Evolutionary conservation across 1,140 invertebrate species (phyloP), one percentile per base, ranked within the genome.

Genomic region (Chionoecetes opilio): DNA sequence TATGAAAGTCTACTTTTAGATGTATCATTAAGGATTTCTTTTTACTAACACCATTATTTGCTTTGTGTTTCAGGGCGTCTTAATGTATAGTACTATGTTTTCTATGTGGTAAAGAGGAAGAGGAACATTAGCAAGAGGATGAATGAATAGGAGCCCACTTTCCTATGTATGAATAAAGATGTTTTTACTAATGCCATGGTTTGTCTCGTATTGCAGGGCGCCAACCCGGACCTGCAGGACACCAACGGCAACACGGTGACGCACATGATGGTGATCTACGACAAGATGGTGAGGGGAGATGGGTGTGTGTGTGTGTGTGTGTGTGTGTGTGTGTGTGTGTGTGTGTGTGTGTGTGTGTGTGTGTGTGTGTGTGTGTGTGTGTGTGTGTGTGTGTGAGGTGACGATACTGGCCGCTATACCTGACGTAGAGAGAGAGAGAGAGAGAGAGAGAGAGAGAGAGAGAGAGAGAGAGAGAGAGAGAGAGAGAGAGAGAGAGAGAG

Each of bases 171-270:
- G n/a, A n/a, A n/a, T n/a, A n/a, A n/a, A n/a, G n/a, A n/a, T n/a
- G n/a, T n/a, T n/a, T n/a, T n/a, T n/a, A n/a, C n/a, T n/a, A n/a
- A n/a, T n/a, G n/a, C n/a, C n/a, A 34, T 87, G 87, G 3, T 5
- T 6, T 86, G 21, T 31, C n/a, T 87, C 11, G 75, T 87, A 29
- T 82, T 94, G 3, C 94, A 96, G 97, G 99, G 99, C n/a, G 99
- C 99, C 0, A 98, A 99, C 97, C 99, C 99, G 0, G 98, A 99
- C 97, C 98, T 98, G 34, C 99, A 99, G 97, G 99, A 99, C 96
- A 99, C 99, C 0, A 99, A 99, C 97, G 99, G 99, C 89, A 99
- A 99, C 96, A 99, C 99, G 0, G 99, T 99, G 1, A 97, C 99
- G 6, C 99, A 99, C 97, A 99, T 99, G 98, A 97, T 99, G 17